A percentile compares a stretch with the other conserved stretches of the same genome.
These are phyloP conservation scores for Nesidiocoris tenuis DNA, from an alignment of 2,888 invertebrate genomes.

Conservation along the genomic window DNA sequence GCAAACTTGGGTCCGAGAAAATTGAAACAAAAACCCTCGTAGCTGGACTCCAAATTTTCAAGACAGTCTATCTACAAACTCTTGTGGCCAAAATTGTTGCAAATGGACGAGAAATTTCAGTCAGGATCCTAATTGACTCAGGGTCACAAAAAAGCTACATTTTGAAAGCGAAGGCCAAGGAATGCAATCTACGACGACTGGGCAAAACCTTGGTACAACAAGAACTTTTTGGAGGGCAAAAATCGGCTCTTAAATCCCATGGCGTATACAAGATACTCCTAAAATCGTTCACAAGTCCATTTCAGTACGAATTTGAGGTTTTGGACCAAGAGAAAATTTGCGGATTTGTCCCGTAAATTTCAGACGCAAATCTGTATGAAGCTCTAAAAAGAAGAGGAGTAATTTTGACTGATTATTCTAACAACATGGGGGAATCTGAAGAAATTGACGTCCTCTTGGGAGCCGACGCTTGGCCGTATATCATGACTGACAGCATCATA, in stretches of 20 bases:
- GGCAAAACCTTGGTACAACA: slow-evolving; percentile 15
- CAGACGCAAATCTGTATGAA: neutral
- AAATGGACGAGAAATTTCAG: neutral
- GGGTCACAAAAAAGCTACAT: slow-evolving; percentile 45
- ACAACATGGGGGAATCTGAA: neutral
- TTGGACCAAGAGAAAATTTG: slow-evolving; percentile 30
- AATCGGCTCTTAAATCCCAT: slow-evolving; percentile 5
- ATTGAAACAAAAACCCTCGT: no score
- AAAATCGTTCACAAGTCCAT: neutral
- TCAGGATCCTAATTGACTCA: slow-evolving; percentile 38
- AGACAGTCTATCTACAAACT: slow-evolving; percentile 36
- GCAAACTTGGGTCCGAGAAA: no score
- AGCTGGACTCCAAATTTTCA: no score
- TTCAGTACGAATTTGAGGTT: slow-evolving; percentile 16
- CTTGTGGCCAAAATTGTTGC: neutral
- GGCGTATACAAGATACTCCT: slow-evolving; percentile 12
- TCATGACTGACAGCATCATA: slow-evolving; percentile 21
- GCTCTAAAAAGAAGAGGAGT: slow-evolving; percentile 15
- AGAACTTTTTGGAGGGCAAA: slow-evolving; percentile 29
- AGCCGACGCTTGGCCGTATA: slow-evolving; percentile 37
- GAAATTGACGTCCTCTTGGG: slow-evolving; percentile 39
- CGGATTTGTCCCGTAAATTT: slow-evolving; percentile 18
- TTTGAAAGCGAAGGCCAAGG: slow-evolving; percentile 25
- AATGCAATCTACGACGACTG: neutral
- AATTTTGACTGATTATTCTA: slow-evolving; percentile 18